These are phyloP conservation scores for Toxonevra muliebris DNA, from an alignment of 2,888 invertebrate species.

Conservation along the genomic window DNA sequence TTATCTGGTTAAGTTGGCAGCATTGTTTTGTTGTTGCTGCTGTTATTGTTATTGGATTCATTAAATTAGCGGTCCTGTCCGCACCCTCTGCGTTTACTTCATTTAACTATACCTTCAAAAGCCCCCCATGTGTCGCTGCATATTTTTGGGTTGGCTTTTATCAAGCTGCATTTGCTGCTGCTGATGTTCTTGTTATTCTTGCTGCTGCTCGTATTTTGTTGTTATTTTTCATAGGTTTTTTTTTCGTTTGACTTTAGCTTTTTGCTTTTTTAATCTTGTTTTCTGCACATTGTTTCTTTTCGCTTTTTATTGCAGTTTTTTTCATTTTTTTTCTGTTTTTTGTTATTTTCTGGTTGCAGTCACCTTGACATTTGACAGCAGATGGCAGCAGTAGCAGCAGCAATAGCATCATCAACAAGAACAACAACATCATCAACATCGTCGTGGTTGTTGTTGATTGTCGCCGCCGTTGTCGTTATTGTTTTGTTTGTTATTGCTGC, in stretches of 20 bases:
- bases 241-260: neutral
- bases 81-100: neutral
- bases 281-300: neutral
- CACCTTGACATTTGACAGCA: constrained; percentile 38
- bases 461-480: neutral
- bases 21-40: neutral
- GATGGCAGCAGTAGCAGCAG: constrained; percentile 31
- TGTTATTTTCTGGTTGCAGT: constrained; percentile 11
- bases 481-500: too few relatives aligned
- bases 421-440: constrained; percentile 5
- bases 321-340: neutral
- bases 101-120: too few relatives aligned
- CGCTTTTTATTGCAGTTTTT: constrained; percentile 9
- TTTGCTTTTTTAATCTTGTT: too few relatives aligned
- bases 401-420: neutral
- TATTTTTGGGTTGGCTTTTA: too few relatives aligned
- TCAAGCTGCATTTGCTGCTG: neutral
- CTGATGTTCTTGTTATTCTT: constrained; percentile 12
- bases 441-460: constrained; percentile 1
- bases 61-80: neutral
- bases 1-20: neutral
- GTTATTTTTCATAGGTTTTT: neutral
- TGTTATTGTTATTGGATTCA: neutral
- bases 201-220: neutral
- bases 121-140: too few relatives aligned